Conservation (phyloP, 2,113 vertebrate species). For the Aepyceros melampus region DNA sequence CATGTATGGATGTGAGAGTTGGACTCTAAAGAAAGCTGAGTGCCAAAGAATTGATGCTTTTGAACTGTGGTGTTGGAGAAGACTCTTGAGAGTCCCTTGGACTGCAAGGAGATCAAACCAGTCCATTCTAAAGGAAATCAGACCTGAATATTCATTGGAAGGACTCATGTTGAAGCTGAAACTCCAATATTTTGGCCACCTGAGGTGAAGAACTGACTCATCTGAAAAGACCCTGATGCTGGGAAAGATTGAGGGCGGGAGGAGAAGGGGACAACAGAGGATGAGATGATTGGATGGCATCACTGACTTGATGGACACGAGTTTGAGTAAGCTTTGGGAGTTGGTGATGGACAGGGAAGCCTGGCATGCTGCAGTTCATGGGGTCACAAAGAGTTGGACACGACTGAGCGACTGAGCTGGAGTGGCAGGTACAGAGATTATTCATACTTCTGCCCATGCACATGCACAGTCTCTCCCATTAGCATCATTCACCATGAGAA, state of each 20-base stretch:
- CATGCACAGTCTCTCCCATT: background rate
- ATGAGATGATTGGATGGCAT: background rate
- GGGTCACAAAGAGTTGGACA: background rate
- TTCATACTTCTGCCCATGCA: background rate
- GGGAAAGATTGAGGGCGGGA: background rate
- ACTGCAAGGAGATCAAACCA: background rate
- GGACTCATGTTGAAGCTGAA: background rate
- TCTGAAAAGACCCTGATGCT: background rate
- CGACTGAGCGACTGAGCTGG: background rate
- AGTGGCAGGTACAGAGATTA: background rate
- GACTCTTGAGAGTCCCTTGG: background rate
- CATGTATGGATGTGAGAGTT: background rate
- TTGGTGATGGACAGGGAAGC: background rate
- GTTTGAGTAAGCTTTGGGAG: background rate
- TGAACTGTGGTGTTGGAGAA: background rate
- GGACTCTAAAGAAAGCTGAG: background rate
- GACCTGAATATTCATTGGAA: background rate
- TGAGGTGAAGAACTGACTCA: background rate
- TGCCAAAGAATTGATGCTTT: background rate
- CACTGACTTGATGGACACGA: background rate
- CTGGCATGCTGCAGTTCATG: background rate
- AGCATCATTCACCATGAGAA: background rate
- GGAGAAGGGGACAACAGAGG: background rate
- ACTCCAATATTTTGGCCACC: background rate
- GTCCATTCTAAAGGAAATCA: background rate